Conservation (phyloP, 2,888 invertebrate species). For the Sepiola atlantica region DNA sequence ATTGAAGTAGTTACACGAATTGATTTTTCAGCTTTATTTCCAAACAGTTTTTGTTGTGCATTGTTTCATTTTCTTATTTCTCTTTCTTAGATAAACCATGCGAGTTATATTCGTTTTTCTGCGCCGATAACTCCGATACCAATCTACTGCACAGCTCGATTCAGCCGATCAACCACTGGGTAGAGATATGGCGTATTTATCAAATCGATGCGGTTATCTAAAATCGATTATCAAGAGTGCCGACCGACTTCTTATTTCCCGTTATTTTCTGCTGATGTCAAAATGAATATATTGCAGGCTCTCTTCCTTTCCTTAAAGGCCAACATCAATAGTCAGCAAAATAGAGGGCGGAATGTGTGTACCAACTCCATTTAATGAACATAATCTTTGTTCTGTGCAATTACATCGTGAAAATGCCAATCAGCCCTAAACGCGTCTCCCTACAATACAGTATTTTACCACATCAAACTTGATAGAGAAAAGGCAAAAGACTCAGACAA, state of each 20-base stretch:
- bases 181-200: not conserved
- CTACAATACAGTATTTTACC: too few relatives aligned
- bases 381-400: too few relatives aligned
- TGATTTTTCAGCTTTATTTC: not conserved
- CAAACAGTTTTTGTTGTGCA: not conserved
- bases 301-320: not conserved
- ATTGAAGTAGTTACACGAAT: not conserved
- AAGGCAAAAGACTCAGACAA: too few relatives aligned
- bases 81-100: not conserved
- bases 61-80: not conserved
- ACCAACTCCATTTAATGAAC: too few relatives aligned
- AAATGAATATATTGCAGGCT: not conserved
- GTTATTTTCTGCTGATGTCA: not conserved
- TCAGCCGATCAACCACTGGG: not conserved
- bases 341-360: too few relatives aligned
- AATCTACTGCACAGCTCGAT: not conserved
- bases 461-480: too few relatives aligned
- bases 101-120: not conserved
- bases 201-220: not conserved
- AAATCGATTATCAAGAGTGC: not conserved
- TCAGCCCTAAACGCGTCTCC: too few relatives aligned
- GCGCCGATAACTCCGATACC: not conserved
- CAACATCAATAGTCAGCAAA: too few relatives aligned
- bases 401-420: too few relatives aligned
- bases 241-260: not conserved